phyloP scores from a whole-genome alignment of 2,888 invertebrate species.

The Noctua janthina region DNA sequence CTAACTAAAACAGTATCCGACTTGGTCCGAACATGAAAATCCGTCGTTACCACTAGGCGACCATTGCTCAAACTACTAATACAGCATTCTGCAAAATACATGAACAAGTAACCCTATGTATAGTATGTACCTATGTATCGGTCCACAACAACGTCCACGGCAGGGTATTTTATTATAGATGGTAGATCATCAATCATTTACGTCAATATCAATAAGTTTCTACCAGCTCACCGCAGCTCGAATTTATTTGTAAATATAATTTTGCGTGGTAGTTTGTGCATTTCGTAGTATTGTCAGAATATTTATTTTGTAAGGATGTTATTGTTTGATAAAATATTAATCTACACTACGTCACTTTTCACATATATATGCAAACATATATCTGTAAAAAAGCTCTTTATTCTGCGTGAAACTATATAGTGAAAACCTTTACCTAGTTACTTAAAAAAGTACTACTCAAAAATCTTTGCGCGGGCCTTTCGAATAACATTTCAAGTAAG shows the following conservation, averaged over 20 bases:
- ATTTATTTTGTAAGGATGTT: neutral
- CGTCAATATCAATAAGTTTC: constrained; percentile 51
- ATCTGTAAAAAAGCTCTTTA: too few relatives aligned
- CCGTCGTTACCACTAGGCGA: neutral
- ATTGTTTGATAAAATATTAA: neutral
- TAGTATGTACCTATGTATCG: neutral
- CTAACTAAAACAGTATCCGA: neutral
- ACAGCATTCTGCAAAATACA: neutral
- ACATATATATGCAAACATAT: neutral
- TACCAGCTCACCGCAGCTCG: constrained; percentile 10
- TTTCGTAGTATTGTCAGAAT: neutral
- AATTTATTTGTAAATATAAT: constrained; percentile 46
- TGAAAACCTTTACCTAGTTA: neutral
- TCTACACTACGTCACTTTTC: neutral
- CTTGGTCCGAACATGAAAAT: neutral
- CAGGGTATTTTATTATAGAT: constrained; percentile 38
- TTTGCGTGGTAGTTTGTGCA: neutral
- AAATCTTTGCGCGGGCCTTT: neutral
- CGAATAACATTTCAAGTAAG: neutral
- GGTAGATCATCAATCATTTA: constrained; percentile 49
- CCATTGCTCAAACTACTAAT: neutral
- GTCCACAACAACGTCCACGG: constrained; percentile 26
- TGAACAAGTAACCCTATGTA: neutral
- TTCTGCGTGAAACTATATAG: neutral
- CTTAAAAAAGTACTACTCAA: neutral